Evolutionary conservation across 2,888 invertebrate species (phyloP).

Genomic region (Eurytoma californica): DNA sequence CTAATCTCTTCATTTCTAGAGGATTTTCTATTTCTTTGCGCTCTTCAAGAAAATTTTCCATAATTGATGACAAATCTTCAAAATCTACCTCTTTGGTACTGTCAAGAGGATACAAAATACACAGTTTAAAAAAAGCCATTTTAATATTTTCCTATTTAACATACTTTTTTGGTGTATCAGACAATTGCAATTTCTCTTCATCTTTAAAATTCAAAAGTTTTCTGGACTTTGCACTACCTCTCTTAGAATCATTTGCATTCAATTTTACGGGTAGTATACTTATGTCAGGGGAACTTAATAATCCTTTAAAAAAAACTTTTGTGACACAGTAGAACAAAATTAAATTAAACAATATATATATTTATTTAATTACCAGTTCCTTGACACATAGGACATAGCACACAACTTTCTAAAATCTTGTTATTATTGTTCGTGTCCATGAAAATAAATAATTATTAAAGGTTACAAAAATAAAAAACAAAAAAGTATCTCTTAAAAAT

Average conservation of each 20-base stretch:
- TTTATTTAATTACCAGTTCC: constrained; percentile 20
- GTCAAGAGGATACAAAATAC: neutral
- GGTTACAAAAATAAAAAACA: constrained; percentile 27
- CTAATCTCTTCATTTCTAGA: neutral
- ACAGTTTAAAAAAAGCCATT: neutral
- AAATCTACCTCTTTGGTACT: constrained; percentile 12
- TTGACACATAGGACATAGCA: constrained; percentile 22
- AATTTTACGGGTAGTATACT: neutral
- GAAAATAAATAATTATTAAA: constrained; percentile 1
- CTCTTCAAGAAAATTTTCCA: constrained; percentile 22
- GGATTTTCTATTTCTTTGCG: neutral
- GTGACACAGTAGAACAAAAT: too few species aligned
- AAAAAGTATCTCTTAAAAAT: neutral
- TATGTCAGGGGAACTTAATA: constrained; percentile 1
- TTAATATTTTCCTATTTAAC: neutral
- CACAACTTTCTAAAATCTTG: constrained; percentile 1
- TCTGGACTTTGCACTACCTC: neutral
- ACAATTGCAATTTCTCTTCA: neutral
- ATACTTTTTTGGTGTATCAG: neutral
- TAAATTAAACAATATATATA: too few species aligned
- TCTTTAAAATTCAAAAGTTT: neutral
- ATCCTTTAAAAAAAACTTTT: neutral
- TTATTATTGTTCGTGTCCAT: constrained; percentile 15
- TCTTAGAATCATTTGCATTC: neutral
- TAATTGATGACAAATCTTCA: constrained; percentile 23